Percentiles rank a stretch among this genome's conserved stretches.
Evolutionary conservation across 2,888 invertebrate genomes (phyloP).

Genomic region (Geotrupes spiniger): DNA sequence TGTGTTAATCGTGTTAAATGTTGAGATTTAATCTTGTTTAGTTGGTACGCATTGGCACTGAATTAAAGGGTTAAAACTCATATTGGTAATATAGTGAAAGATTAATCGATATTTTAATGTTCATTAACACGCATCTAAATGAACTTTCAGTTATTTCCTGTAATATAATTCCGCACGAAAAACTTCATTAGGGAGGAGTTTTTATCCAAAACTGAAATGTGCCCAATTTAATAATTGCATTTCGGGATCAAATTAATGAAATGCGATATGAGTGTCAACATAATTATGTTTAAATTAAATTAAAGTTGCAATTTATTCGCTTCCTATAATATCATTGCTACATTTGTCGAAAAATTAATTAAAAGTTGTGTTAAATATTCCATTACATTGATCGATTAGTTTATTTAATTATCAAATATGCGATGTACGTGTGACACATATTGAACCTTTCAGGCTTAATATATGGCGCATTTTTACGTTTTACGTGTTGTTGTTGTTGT

Average conservation of each 20-base stretch:
- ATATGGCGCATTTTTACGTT: no score
- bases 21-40: conserved; percentile 44
- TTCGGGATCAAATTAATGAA: conserved; percentile 7
- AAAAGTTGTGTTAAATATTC: no score
- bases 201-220: conserved; percentile 5
- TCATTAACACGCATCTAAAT: conserved; percentile 39
- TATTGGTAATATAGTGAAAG: conserved; percentile 40
- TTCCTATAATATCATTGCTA: no score
- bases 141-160: conserved; percentile 18
- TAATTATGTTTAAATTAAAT: neutral
- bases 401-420: no score
- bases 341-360: no score
- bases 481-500: no score
- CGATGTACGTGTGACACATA: no score
- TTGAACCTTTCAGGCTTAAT: no score
- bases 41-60: conserved; percentile 48
- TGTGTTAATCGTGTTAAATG: conserved; percentile 42
- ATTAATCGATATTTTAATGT: conserved; percentile 46
- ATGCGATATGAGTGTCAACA: conserved; percentile 1
- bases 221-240: conserved; percentile 12
- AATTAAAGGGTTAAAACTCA: conserved; percentile 42
- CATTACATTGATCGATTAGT: no score
- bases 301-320: no score
- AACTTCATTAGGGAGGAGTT: conserved; percentile 11
- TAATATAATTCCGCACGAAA: conserved; percentile 12